These are phyloP conservation scores for Archocentrus centrarchus DNA, from an alignment of 2,113 vertebrate genomes.

Conservation along the genomic window DNA sequence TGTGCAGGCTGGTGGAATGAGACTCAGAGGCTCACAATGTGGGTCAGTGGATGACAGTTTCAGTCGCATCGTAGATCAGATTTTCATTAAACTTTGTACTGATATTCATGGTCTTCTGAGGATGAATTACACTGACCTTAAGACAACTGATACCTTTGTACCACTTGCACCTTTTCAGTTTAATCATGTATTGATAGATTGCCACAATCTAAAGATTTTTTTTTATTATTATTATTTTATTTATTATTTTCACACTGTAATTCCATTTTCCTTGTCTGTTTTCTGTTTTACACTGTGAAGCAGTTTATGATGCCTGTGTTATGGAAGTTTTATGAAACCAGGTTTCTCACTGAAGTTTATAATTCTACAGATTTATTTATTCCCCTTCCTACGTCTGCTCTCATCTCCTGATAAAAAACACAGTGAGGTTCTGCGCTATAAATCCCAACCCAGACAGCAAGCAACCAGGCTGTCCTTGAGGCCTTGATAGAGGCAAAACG, in stretches of 20 bases:
- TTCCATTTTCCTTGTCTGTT: neutral
- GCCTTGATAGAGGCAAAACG: neutral
- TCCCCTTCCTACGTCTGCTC: neutral
- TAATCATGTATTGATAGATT: neutral
- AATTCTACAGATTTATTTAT: neutral
- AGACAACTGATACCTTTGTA: neutral
- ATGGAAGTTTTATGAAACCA: slow-evolving; percentile 3
- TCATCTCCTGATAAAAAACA: neutral
- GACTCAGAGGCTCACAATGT: neutral
- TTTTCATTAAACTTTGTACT: neutral
- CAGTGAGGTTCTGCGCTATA: neutral
- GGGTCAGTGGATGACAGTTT: neutral
- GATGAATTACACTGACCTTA: neutral
- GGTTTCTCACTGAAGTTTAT: neutral
- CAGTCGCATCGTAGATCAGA: neutral
- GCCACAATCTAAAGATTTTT: neutral
- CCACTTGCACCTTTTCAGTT: neutral
- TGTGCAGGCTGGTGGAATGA: slow-evolving; percentile 7
- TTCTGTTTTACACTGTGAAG: neutral
- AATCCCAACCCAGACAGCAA: neutral
- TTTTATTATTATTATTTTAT: neutral
- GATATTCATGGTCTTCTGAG: neutral
- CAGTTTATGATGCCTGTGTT: neutral
- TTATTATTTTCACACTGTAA: neutral
- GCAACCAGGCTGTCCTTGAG: neutral